Evolutionary conservation across 2,888 invertebrate genomes (phyloP), one percentile per base, ranked within the genome.

Genomic region (Schrankia costaestrigalis): DNA sequence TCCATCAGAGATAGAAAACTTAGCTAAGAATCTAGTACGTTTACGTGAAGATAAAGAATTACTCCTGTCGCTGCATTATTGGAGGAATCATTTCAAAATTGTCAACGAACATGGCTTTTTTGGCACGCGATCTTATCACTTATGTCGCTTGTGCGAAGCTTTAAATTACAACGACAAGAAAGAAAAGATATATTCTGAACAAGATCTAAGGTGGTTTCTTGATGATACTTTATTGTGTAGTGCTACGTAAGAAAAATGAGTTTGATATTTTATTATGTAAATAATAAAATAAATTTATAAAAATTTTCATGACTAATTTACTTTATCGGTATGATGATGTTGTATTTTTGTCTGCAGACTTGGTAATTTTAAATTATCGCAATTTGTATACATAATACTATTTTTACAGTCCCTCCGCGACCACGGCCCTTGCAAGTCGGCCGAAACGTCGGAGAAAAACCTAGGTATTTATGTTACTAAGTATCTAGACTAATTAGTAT

Each of bases 91-190:
- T 37, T 93, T 90, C 58, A 58, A 78, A 37, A 78, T 92, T 1
- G 31, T 88, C 0, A 92, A 93, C 50, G 93, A 93, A 55, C 93
- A 93, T 58, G 93, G 93, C 0, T 93, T 91, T 61, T 93, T 92
- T 54, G 86, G 90, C 8, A 86, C 89, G 0, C 70, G 70, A 6
- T 91, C 91, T 0, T 78, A 70, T 31, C 92, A 93, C 57, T 90
- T 90, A 41, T 93, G 93, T 56, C 87, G 92, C 33, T 60, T 92
- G 5, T 93, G 93, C 59, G 90, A 93, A 66, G 92, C 92, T n/a
- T 72, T 93, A 8, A 91, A 92, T 64, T 91, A 90, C 55, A 92
- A 92, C 57, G 71, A 75, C 9, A 69, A 37, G 1, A 27, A 12
- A 1, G 40, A 42, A 21, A 77, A 69, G 30, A 38, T 70, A 2